These are phyloP conservation scores for Phymorhynchus buccinoides DNA, from an alignment of 1,140 invertebrate genomes.

Conservation along the genomic window DNA sequence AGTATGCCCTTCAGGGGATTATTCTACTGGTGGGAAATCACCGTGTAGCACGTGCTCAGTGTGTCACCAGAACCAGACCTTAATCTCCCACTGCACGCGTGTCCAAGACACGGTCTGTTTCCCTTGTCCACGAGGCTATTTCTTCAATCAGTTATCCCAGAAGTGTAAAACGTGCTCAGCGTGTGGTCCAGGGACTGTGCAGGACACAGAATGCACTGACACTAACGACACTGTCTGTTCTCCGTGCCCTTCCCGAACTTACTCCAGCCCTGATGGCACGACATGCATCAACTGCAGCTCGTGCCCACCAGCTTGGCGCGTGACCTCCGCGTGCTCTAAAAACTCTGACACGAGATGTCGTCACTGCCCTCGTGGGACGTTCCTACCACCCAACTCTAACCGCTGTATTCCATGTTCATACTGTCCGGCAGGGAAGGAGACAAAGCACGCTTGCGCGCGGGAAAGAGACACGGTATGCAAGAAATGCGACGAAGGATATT, in stretches of 20 bases:
- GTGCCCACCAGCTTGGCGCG: not conserved
- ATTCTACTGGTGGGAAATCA: not conserved
- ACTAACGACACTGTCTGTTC: constrained; percentile 11
- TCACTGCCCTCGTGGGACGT: not conserved
- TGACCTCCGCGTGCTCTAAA: not conserved
- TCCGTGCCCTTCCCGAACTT: constrained; percentile 14
- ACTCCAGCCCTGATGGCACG: not conserved
- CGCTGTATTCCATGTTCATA: constrained; percentile 2
- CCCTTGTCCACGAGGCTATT: constrained; percentile 4
- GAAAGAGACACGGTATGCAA: constrained; percentile 17
- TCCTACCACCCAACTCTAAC: not conserved
- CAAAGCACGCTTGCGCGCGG: not conserved
- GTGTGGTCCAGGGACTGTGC: not conserved
- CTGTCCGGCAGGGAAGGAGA: constrained; percentile 32
- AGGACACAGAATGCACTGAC: not conserved
- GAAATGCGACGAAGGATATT: not conserved
- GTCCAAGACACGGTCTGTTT: constrained; percentile 15
- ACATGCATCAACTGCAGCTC: constrained; percentile 18
- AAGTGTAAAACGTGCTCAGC: not conserved
- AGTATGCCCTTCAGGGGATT: not conserved
- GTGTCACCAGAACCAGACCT: not conserved
- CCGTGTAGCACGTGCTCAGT: constrained; percentile 8
- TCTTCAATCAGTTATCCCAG: constrained; percentile 2
- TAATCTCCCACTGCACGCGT: not conserved
- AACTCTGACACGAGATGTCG: constrained; percentile 11